phyloP scores from a whole-genome alignment of 1,140 invertebrate genomes.

The Asobara japonica region DNA sequence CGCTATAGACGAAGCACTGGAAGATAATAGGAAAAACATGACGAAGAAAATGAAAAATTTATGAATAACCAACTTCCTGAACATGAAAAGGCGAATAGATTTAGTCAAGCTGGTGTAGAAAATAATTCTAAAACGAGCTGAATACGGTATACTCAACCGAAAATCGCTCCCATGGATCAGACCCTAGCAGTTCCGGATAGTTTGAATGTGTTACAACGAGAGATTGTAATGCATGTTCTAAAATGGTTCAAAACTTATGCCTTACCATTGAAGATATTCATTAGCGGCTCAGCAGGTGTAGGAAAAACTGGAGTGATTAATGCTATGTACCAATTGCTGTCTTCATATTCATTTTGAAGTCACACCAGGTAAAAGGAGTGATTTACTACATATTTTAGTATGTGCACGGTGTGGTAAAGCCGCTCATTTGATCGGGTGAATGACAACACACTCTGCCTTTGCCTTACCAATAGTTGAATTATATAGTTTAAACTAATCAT shows the following conservation, averaged over 20 bases:
- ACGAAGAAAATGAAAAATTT: too few species aligned
- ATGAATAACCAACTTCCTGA: too few species aligned
- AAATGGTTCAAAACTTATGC: slow-evolving; percentile 38
- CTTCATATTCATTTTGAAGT: slow-evolving; percentile 23
- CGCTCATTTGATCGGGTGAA: slow-evolving; percentile 33
- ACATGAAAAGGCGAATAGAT: too few species aligned
- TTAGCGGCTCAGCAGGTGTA: slow-evolving; percentile 43
- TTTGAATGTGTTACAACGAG: background rate
- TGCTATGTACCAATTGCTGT: slow-evolving; percentile 33
- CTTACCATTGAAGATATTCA: slow-evolving; percentile 34
- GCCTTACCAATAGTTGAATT: slow-evolving; percentile 41
- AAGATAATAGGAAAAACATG: too few species aligned
- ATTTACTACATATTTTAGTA: slow-evolving; percentile 18
- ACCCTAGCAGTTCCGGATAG: too few species aligned
- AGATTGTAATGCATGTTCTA: slow-evolving; percentile 35
- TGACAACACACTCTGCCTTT: slow-evolving; percentile 49
- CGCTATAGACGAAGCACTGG: too few species aligned
- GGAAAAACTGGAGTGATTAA: slow-evolving; percentile 43
- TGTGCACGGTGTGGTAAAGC: slow-evolving; percentile 53
- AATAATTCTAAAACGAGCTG: too few species aligned
- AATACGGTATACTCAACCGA: too few species aligned
- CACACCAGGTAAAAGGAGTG: background rate
- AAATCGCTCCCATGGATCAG: too few species aligned
- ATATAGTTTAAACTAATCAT: slow-evolving; percentile 11
- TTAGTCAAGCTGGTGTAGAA: too few species aligned